Base-by-base conservation (phyloP, 2,113 vertebrate species). In the Serilophus lunatus region DNA sequence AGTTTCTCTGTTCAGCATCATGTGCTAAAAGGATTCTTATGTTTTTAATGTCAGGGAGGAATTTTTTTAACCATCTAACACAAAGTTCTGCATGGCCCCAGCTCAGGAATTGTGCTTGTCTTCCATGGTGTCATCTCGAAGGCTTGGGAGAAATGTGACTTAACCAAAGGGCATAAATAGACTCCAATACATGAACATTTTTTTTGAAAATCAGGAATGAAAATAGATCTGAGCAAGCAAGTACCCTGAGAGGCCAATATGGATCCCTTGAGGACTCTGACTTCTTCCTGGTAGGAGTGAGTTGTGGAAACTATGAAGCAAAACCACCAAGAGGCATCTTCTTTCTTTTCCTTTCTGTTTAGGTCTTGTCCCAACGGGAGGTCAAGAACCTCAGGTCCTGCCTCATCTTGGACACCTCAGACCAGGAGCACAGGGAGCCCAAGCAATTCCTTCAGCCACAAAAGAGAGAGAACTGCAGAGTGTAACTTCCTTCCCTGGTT, bases 361-460 rank as follows among this genome's bases (percentile, higher is more conserved):
- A 49, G 18, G 22, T 68, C 29, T 95, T 57, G 33, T n/a, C 45
- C 65, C 36, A 74, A 10, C 5, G 51, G n/a, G 16, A 63, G 33
- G 35, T 82, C 49, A 54, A 18, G 16, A 78, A 9, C 8, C 5
- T 57, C 9, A 24, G 45, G 54, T n/a, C 6, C 22, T 56, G 10
- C 33, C 16, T 90, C 7, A 13, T 47, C 35, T 47, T 59, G 31
- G 29, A 50, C 47, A 26, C 3, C 33, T 72, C 65, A 50, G 17
- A 31, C 7, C n/a, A 45, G 25, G 10, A 82, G 10, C 0, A 0
- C 0, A 31, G 35, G 7, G 38, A 95, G 19, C 23, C 23, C 56
- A 78, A 45, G 19, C 7, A n/a, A 2, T 44, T 28, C 23, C 20
- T 54, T 63, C 42, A 82, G 38, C 26, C 70, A 47, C 51, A 51